phyloP scores from a whole-genome alignment of 2,113 vertebrate species.

The Anguilla rostrata region DNA sequence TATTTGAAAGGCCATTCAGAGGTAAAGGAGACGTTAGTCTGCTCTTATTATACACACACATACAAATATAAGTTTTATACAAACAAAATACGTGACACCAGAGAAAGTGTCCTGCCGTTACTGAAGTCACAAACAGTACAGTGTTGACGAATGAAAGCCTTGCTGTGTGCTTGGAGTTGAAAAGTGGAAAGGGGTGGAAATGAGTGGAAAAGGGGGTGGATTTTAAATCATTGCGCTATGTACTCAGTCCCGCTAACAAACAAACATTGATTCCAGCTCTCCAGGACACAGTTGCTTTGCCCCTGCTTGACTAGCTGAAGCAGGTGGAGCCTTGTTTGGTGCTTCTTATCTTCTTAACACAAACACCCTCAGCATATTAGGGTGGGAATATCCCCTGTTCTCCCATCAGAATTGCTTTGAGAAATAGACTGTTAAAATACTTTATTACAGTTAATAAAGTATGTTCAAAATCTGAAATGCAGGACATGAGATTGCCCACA shows the following conservation, averaged over 20 bases:
- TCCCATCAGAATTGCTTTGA: slow-evolving; percentile 15
- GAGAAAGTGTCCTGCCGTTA: slow-evolving; percentile 9
- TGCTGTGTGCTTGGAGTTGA: slow-evolving; percentile 51
- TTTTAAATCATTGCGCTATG: slow-evolving; percentile 37
- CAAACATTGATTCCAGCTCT: slow-evolving; percentile 37
- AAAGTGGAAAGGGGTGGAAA: no score
- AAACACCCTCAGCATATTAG: slow-evolving; percentile 41
- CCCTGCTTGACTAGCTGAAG: background rate
- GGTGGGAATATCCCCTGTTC: slow-evolving; percentile 37
- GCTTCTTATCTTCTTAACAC: slow-evolving; percentile 26
- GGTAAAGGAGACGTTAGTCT: background rate
- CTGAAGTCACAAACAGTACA: slow-evolving; percentile 48
- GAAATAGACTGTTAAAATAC: slow-evolving; percentile 26
- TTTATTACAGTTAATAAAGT: slow-evolving; percentile 28
- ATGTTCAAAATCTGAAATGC: slow-evolving; percentile 20
- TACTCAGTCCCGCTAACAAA: slow-evolving; percentile 49
- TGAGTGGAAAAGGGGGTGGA: slow-evolving; percentile 52
- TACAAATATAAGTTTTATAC: background rate
- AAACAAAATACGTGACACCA: background rate
- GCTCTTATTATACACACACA: background rate
- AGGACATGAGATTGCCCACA: slow-evolving; percentile 16
- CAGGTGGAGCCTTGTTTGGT: background rate
- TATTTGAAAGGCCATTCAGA: background rate
- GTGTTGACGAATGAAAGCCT: slow-evolving; percentile 44
- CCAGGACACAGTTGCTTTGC: background rate